These are phyloP conservation scores for Eurois occulta DNA, from an alignment of 2,888 invertebrate species.

Conservation along the genomic window DNA sequence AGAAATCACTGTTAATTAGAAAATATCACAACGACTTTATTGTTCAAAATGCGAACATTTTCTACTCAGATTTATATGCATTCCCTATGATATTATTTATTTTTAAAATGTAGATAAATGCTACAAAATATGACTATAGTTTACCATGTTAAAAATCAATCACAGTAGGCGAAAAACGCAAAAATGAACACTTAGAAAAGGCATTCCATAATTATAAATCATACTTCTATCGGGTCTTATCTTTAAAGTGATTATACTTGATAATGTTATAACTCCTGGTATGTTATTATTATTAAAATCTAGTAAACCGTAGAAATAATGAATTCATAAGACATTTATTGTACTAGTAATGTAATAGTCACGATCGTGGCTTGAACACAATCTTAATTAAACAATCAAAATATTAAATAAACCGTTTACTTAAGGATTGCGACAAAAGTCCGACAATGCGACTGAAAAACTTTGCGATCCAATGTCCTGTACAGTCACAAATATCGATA, in stretches of 20 bases:
- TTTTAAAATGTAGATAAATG: not conserved
- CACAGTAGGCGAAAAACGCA: not conserved
- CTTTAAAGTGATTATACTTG: constrained; percentile 33
- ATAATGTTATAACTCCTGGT: constrained; percentile 32
- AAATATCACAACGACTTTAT: constrained; percentile 5
- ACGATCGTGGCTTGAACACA: constrained; percentile 40
- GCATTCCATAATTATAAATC: constrained; percentile 31
- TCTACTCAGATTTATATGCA: too few relatives aligned
- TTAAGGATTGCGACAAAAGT: not conserved
- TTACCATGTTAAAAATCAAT: not conserved
- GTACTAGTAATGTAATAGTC: constrained; percentile 48
- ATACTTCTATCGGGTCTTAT: constrained; percentile 43
- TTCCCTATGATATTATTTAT: not conserved
- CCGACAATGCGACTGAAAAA: constrained; percentile 17
- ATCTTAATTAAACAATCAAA: constrained; percentile 62
- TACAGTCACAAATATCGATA: not conserved
- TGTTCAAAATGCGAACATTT: too few relatives aligned
- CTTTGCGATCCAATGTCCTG: not conserved
- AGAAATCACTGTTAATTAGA: not conserved
- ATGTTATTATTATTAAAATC: constrained; percentile 57
- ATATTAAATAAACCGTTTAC: constrained; percentile 51
- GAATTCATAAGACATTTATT: constrained; percentile 51
- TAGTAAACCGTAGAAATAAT: constrained; percentile 59
- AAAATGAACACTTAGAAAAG: not conserved
- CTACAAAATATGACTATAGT: not conserved